Evolutionary conservation across 2,888 invertebrate genomes (phyloP).

Genomic region (Pachycephus smyrnensis): DNA sequence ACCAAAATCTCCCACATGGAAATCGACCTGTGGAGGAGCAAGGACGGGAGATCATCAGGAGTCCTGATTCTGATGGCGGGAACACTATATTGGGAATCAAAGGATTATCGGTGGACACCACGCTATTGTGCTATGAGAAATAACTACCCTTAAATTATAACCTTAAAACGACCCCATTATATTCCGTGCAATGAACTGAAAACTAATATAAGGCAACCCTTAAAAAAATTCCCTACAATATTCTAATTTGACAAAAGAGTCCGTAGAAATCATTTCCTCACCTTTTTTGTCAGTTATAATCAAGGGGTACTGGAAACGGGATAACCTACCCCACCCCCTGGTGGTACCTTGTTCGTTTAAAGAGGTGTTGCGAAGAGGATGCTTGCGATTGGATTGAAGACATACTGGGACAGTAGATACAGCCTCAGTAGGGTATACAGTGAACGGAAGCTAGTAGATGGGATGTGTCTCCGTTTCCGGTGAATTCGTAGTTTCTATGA

Average conservation of each 20-base stretch:
- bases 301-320: not conserved
- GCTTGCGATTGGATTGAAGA: not conserved
- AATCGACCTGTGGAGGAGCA: slow-evolving; percentile 14
- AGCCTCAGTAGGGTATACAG: not conserved
- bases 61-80: not conserved
- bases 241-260: not conserved
- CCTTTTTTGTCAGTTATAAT: not conserved
- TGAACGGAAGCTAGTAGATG: not conserved
- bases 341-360: not conserved
- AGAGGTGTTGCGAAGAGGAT: not conserved
- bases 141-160: not conserved
- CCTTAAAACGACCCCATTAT: not conserved
- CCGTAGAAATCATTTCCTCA: not conserved
- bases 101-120: not conserved
- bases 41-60: not conserved
- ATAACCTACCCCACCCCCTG: no score
- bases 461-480: not conserved
- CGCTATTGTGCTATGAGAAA: not conserved
- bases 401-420: not conserved
- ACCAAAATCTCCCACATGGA: slow-evolving; percentile 56
- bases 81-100: not conserved
- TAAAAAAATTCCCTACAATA: not conserved
- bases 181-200: not conserved
- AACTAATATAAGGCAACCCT: not conserved
- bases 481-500: not conserved